Evolutionary conservation across 92 coral and sea anemone genomes (phyloP), one percentile per base, ranked within the genome.

Genomic region (Siderastrea siderea): DNA sequence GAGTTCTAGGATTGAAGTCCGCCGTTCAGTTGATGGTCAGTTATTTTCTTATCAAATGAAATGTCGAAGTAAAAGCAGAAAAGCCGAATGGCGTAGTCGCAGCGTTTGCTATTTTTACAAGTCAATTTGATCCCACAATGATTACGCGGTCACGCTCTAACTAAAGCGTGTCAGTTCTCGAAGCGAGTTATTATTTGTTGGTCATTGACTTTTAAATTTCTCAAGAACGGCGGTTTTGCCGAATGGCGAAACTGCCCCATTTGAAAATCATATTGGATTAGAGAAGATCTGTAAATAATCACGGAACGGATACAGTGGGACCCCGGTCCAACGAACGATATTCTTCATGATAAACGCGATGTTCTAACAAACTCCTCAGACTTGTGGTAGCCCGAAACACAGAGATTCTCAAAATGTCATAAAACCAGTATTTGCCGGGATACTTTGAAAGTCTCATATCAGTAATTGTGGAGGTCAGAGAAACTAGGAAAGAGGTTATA

Each of bases 141-240:
- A 70, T 46, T 11, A 71, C 49, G 68, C 53, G 13, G 3, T 15
- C 64, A 16, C 1, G 73, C 26, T 52, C 51, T 17, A 1, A 8
- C 50, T 74, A 46, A 67, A 6, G 1, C 0, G 19, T 1, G 58
- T 12, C 3, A 10, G 2, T 1, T 5, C 0, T 0, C 10, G 0
- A 0, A 2, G 0, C 1, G 0, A 2, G 0, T 2, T 0, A 4
- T 10, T 11, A 5, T 26, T n/a, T 62, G 94, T 83, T 87, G 96
- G 91, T 94, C 90, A 94, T 91, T 91, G 92, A 88, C 96, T 94
- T 94, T 94, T 94, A 91, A 94, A 94, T 94, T 94, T 91, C 96
- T 94, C 96, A 62, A 91, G 96, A 80, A 54, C 89, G 96, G 96
- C 59, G 91, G 96, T 86, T 71, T 87, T 88, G 91, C 94, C 91